phyloP scores from a whole-genome alignment of 2,888 invertebrate species.

The Megamerina dolium region DNA sequence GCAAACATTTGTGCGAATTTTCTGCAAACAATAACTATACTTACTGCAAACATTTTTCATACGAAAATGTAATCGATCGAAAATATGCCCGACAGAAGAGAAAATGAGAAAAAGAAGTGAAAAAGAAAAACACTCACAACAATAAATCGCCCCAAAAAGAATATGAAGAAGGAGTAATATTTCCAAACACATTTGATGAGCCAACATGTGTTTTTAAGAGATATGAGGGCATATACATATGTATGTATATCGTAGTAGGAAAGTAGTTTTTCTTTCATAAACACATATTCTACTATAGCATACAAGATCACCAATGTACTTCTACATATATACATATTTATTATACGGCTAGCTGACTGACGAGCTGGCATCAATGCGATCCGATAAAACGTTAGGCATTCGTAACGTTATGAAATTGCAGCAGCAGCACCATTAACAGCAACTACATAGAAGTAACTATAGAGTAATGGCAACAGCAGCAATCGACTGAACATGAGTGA shows the following conservation, averaged over 20 bases:
- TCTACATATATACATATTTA: no score
- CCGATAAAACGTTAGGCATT: no score
- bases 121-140: neutral
- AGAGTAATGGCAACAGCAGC: no score
- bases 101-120: neutral
- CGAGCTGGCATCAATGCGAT: no score
- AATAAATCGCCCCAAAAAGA: neutral
- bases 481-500: no score
- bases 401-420: neutral
- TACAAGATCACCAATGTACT: no score
- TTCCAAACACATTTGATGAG: neutral
- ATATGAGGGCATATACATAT: neutral
- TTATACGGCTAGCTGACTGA: no score
- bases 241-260: neutral
- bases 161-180: no score
- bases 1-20: constrained; percentile 15
- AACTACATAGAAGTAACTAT: no score
- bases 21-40: no score
- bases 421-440: neutral
- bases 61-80: neutral
- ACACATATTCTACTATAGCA: no score
- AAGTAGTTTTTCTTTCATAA: constrained; percentile 15
- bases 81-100: neutral
- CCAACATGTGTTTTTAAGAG: neutral
- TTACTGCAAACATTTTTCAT: constrained; percentile 1